Evolutionary conservation across 2,113 vertebrate species (phyloP).

Genomic region (Hydropotes inermis): DNA sequence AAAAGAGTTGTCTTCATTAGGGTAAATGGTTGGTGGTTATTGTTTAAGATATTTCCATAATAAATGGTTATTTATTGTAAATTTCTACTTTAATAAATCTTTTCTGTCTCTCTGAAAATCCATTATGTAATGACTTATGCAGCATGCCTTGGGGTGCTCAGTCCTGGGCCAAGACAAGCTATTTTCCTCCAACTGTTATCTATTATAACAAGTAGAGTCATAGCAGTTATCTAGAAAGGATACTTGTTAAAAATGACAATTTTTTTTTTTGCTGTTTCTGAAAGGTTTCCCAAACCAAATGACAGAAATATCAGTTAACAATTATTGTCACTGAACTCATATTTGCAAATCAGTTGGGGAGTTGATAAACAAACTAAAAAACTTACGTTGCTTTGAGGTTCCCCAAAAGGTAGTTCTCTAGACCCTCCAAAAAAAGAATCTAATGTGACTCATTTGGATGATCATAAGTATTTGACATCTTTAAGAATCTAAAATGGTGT

Average conservation of each 20-base stretch:
- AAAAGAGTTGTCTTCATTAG: conserved; percentile 33
- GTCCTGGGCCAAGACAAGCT: conserved; percentile 49
- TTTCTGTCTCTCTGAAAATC: conserved; percentile 21
- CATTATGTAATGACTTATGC: conserved; percentile 27
- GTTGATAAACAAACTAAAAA: conserved; percentile 12
- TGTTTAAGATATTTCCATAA: conserved; percentile 37
- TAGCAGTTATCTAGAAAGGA: conserved; percentile 45
- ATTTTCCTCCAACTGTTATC: conserved; percentile 50
- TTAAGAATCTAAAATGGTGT: not conserved
- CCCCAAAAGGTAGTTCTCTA: not conserved
- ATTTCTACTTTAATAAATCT: conserved; percentile 35
- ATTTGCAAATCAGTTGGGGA: not conserved
- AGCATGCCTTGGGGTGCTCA: conserved; percentile 16
- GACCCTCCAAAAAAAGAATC: not conserved
- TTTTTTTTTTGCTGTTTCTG: conserved; percentile 51
- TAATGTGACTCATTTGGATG: not conserved
- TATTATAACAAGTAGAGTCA: conserved; percentile 32
- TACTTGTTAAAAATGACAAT: conserved; percentile 46
- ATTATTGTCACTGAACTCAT: not conserved
- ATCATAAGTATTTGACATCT: not conserved
- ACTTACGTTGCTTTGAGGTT: not conserved
- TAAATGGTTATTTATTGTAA: conserved; percentile 46
- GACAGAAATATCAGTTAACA: not conserved
- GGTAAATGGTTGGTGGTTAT: not conserved
- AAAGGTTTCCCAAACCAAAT: conserved; percentile 24